phyloP scores from a whole-genome alignment of 2,888 invertebrate species.

The Microplitis manilae region DNA sequence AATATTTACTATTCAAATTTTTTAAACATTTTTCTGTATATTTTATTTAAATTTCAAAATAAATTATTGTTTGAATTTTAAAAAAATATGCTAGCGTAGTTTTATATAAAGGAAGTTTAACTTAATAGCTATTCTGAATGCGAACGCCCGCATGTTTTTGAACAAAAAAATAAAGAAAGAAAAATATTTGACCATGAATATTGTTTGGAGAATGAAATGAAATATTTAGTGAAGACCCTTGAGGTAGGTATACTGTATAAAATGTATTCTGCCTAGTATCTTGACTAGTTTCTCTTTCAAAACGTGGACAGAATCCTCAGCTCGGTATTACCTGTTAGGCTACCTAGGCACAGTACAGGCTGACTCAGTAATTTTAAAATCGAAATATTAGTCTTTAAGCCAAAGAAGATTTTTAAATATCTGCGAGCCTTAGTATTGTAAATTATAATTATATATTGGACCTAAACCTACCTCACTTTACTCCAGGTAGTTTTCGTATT shows the following conservation, averaged over 20 bases:
- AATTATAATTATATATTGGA: not conserved
- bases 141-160: not conserved
- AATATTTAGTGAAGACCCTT: not conserved
- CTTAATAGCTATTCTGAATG: not conserved
- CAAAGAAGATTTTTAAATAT: not conserved
- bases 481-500: not conserved
- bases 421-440: not conserved
- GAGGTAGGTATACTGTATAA: not conserved
- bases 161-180: not conserved
- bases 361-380: slow-evolving; percentile 9
- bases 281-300: not conserved
- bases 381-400: not conserved
- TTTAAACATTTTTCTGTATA: too few species aligned
- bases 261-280: not conserved
- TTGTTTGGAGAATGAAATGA: not conserved
- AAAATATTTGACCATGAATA: not conserved
- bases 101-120: not conserved
- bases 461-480: not conserved
- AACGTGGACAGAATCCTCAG: not conserved
- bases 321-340: not conserved
- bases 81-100: not conserved
- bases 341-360: not conserved
- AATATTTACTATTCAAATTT: not conserved
- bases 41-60: not conserved
- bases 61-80: not conserved